Evolutionary conservation across 2,797 vertebrate species (phyloP).

Genomic region (Propithecus deckenii): DNA sequence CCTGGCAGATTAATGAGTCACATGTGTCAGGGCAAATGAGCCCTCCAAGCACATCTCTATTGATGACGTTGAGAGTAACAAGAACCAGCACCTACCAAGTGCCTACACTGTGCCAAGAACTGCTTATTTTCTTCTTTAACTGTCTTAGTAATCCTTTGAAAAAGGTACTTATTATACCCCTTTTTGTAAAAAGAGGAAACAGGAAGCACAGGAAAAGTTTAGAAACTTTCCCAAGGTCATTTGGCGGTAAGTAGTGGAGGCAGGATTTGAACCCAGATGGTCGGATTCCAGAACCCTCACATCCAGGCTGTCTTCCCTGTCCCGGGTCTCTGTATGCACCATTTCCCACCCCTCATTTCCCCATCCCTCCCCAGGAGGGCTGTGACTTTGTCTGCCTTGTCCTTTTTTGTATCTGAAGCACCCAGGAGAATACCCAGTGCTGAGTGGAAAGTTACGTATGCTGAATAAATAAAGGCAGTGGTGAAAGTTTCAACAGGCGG

Average conservation of each 20-base stretch:
- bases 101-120: neutral
- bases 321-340: neutral
- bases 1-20: neutral
- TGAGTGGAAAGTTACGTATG: neutral
- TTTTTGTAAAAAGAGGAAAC: neutral
- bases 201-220: neutral
- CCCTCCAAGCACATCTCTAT: neutral
- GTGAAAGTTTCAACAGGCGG: neutral
- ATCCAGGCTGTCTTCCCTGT: neutral
- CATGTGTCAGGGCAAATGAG: neutral
- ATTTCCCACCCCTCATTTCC: neutral
- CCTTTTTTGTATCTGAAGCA: neutral
- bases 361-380: fast-evolving
- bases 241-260: neutral
- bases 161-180: neutral
- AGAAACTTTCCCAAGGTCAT: neutral
- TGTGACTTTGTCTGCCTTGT: neutral
- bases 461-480: neutral
- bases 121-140: neutral
- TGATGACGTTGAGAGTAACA: neutral
- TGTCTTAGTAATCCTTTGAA: neutral
- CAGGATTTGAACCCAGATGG: neutral
- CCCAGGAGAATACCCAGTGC: neutral
- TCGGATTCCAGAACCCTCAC: neutral
- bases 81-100: neutral